A percentile compares a stretch with the other conserved stretches of the same genome.
Conservation (phyloP, 2,113 vertebrate species). For the Tetrax tetrax region DNA sequence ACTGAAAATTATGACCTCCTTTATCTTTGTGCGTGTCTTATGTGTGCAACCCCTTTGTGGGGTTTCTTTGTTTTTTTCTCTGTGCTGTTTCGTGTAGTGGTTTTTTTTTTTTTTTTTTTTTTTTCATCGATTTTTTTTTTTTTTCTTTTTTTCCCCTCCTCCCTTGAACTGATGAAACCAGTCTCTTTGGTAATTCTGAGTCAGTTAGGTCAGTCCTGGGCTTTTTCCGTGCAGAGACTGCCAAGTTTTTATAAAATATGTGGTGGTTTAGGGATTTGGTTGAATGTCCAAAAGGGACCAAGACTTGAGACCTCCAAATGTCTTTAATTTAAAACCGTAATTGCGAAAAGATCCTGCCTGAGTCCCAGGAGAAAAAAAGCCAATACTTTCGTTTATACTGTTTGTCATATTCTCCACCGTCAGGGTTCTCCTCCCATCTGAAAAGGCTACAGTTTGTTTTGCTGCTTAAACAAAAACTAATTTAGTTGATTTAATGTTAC, state of each 20-base stretch:
- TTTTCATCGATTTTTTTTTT: too few relatives aligned
- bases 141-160: too few relatives aligned
- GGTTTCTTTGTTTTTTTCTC: background rate
- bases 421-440: background rate
- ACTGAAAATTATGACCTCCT: background rate
- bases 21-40: background rate
- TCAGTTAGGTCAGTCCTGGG: background rate
- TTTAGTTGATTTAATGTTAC: slow-evolving; percentile 41
- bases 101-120: fast-evolving
- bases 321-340: slow-evolving; percentile 44
- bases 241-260: slow-evolving; percentile 1
- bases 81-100: background rate
- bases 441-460: slow-evolving; percentile 24
- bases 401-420: background rate
- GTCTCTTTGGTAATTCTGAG: background rate
- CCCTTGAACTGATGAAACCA: background rate
- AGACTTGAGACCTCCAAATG: background rate
- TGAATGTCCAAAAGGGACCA: background rate
- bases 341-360: background rate
- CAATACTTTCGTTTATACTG: background rate
- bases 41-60: background rate
- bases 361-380: background rate
- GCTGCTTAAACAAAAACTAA: background rate
- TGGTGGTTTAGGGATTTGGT: background rate
- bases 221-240: background rate